Evolutionary conservation across 2,113 vertebrate species (phyloP), one percentile per base, ranked within the genome.

Genomic region (Etheostoma spectabile): DNA sequence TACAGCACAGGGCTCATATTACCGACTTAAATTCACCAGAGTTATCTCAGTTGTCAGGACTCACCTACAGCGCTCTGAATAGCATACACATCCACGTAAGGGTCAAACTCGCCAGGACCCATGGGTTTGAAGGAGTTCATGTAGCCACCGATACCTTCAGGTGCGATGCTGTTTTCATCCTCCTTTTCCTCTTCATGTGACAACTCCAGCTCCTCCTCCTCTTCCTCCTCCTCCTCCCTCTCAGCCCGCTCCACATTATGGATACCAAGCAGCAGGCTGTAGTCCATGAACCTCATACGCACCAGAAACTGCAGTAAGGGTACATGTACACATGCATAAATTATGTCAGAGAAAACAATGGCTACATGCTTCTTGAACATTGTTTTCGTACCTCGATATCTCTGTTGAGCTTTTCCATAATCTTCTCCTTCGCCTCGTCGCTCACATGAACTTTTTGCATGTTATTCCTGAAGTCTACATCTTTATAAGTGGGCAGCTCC

Each of bases 181-280:
- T 42, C 38, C 10, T 42, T 42, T 42, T 42, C 38, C 38, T 42
- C 38, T 42, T 42, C 38, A 42, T 11, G 8, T 2, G 38, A 42
- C 38, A 8, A 42, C 38, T 42, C 38, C 10, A 42, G 10, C 38
- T 88, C 92, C 59, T 94, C 95, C 66, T 96, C 96, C 56, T 96
- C 96, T 45, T 95, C 86, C 56, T 92, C 90, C 2, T 95, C 95
- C 42, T 96, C 95, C 63, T 97, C 91, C 52, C 93, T 91, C 86
- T 97, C 97, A 0, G 95, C 94, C 53, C 95, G 93, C 46, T 90
- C 86, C 0, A 96, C 92, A 27, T 98, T 96, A 68, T 98, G 96
- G 90, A 98, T 98, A 63, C 96, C 97, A 87, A 98, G 91, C 66
- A 98, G 94, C 56, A 98, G 94, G 77, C 97, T 97, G 93, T 98